A percentile compares a stretch with the other conserved stretches of the same genome.
Evolutionary conservation across 35 echinoderm and acorn worm species (phyloP).

Genomic region (Chiridota heheva): DNA sequence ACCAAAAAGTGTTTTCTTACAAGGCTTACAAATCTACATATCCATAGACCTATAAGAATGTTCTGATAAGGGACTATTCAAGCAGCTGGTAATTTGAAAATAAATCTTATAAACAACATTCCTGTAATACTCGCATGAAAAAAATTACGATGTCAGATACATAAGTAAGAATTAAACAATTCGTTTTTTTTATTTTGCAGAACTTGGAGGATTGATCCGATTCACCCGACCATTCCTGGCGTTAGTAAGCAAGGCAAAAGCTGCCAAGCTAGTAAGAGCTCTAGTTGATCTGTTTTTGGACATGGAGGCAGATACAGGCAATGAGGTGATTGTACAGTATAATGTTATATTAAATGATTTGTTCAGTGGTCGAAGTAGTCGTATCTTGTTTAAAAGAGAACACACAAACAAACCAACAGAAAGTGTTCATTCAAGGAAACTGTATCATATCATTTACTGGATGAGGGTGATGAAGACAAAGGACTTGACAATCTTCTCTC

Average conservation of each 20-base stretch:
- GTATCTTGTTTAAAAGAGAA: too few species aligned
- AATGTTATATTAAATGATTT: not conserved
- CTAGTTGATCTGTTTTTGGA: slow-evolving; percentile 98
- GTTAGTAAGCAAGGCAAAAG: slow-evolving; percentile 95
- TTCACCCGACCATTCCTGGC: slow-evolving; percentile 90
- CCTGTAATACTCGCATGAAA: not conserved
- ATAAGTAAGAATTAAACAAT: not conserved
- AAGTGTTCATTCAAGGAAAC: too few species aligned
- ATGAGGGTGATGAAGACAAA: too few species aligned
- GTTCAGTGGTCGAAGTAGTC: too few species aligned
- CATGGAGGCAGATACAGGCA: slow-evolving; percentile 97
- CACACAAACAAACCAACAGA: too few species aligned
- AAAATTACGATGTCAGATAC: not conserved
- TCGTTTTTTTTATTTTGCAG: slow-evolving; percentile 42
- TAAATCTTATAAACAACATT: not conserved
- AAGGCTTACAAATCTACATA: not conserved
- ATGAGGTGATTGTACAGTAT: slow-evolving; percentile 72
- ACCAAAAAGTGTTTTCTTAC: not conserved
- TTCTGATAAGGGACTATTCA: not conserved
- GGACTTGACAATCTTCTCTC: too few species aligned
- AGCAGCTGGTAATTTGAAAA: not conserved
- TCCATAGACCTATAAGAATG: not conserved
- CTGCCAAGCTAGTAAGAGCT: slow-evolving; percentile 91
- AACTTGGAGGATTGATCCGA: slow-evolving; percentile 89
- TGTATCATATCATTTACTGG: too few species aligned